phyloP scores from a whole-genome alignment of 2,797 vertebrate species.

The Pyrrhura leucotis region DNA sequence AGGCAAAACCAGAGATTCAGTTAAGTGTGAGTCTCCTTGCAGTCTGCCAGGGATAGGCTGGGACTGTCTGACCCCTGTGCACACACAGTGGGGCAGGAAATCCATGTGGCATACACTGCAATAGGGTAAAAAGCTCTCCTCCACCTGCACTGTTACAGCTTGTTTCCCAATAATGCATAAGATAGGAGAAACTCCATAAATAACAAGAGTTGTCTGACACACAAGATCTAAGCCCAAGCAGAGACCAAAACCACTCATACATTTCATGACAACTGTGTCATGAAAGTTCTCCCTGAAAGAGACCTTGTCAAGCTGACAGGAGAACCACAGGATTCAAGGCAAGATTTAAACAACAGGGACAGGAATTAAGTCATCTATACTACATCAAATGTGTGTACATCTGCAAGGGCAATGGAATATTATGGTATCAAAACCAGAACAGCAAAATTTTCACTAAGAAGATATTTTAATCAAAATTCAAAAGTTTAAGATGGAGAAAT shows the following conservation, averaged over 20 bases:
- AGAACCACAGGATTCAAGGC: not conserved
- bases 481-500: not conserved
- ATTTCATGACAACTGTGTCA: not conserved
- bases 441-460: not conserved
- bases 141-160: not conserved
- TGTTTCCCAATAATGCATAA: not conserved
- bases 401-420: not conserved
- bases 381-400: not conserved
- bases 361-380: not conserved
- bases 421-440: not conserved
- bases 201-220: not conserved
- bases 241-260: not conserved
- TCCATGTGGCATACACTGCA: rapidly evolving
- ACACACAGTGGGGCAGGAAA: not conserved
- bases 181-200: not conserved
- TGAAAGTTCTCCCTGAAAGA: not conserved
- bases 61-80: not conserved
- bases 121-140: not conserved
- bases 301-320: rapidly evolving
- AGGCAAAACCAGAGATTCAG: not conserved
- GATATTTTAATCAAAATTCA: not conserved
- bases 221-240: not conserved
- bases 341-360: not conserved
- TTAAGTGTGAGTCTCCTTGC: not conserved
- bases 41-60: not conserved